phyloP scores from a whole-genome alignment of 2,888 invertebrate genomes.

The Acleris cristana region DNA sequence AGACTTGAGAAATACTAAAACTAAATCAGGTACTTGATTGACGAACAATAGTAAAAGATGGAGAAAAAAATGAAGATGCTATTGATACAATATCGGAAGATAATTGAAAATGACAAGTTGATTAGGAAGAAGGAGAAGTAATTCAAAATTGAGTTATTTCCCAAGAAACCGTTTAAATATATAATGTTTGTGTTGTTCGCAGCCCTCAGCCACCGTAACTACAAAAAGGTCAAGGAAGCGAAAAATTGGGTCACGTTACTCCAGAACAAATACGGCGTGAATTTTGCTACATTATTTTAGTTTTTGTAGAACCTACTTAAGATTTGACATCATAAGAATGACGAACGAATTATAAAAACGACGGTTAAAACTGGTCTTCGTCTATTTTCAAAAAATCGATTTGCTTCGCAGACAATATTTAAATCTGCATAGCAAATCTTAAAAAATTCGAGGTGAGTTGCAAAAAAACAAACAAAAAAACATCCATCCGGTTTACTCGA shows the following conservation, averaged over 20 bases:
- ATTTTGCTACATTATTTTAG: no score
- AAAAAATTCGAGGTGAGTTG: slow-evolving; percentile 2
- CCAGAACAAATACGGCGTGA: no score
- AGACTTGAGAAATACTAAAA: slow-evolving; percentile 55
- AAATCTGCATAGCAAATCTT: slow-evolving; percentile 12
- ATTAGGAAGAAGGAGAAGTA: no score
- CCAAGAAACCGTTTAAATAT: no score
- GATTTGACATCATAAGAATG: no score
- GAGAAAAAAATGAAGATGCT: neutral
- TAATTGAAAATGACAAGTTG: neutral
- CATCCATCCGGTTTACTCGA: slow-evolving; percentile 19
- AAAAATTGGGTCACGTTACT: no score
- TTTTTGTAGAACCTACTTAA: no score
- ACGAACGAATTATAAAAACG: no score
- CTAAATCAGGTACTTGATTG: slow-evolving; percentile 27
- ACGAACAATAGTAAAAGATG: slow-evolving; percentile 14
- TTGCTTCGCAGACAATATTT: neutral
- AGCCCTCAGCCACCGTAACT: no score
- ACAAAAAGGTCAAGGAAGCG: no score
- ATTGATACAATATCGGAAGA: neutral
- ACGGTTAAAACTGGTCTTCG: neutral
- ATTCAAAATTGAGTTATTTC: no score
- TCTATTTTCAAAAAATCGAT: neutral
- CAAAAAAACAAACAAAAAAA: slow-evolving; percentile 20
- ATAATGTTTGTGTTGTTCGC: no score